Evolutionary conservation across 1,140 invertebrate genomes (phyloP).

Genomic region (Platyscapa corneri): DNA sequence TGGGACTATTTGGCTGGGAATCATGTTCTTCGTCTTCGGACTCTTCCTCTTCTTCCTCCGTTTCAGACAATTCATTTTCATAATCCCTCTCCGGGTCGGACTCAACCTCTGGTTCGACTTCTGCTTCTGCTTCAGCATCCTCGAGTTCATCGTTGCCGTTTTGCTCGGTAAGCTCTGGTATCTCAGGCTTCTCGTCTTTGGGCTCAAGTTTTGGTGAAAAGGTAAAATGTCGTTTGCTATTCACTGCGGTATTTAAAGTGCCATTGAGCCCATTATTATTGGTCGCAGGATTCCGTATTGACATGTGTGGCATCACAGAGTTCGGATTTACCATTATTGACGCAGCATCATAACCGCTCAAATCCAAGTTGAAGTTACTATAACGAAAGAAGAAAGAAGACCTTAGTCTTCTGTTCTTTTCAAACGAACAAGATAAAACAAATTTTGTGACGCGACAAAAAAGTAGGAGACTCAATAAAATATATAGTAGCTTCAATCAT

Average conservation of each 20-base stretch:
- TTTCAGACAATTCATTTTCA: slow-evolving; percentile 61
- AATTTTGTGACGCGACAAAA: neutral
- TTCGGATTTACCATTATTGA: slow-evolving; percentile 87
- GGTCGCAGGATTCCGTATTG: slow-evolving; percentile 72
- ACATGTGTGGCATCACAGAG: slow-evolving; percentile 79
- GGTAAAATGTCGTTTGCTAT: slow-evolving; percentile 58
- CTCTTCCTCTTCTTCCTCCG: slow-evolving; percentile 60
- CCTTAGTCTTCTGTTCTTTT: slow-evolving; percentile 40
- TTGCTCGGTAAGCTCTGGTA: neutral
- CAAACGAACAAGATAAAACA: slow-evolving; percentile 16
- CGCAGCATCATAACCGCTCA: slow-evolving; percentile 82
- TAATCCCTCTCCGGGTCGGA: slow-evolving; percentile 51
- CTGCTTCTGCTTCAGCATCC: neutral
- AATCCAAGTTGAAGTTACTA: slow-evolving; percentile 80
- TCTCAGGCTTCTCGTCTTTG: slow-evolving; percentile 55
- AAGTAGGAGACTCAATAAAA: too few species aligned
- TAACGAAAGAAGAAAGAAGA: slow-evolving; percentile 49
- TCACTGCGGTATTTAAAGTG: neutral
- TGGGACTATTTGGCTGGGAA: slow-evolving; percentile 30
- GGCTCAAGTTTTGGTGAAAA: slow-evolving; percentile 58
- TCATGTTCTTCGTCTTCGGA: neutral
- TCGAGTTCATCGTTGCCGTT: slow-evolving; percentile 17
- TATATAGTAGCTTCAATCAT: too few species aligned
- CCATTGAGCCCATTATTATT: neutral
- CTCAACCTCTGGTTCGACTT: slow-evolving; percentile 50